Evolutionary conservation across 2,888 invertebrate species (phyloP).

Genomic region (Epirrhoe alternata): DNA sequence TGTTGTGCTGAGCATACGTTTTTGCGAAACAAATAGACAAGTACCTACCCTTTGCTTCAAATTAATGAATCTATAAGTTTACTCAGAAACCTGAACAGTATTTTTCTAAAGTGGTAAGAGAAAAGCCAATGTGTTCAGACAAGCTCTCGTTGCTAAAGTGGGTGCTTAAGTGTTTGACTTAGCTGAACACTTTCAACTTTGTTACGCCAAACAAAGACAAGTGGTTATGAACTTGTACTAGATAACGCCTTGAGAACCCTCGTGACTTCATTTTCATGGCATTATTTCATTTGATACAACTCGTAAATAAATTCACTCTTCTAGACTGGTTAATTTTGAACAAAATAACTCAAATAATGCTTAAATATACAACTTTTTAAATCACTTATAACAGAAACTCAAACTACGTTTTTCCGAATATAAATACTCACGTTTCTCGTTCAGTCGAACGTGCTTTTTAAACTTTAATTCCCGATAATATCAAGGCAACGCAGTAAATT

Average conservation of each 20-base stretch:
- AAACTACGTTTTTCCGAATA: neutral
- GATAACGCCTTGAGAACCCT: neutral
- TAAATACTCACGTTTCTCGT: neutral
- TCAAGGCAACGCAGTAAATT: too few relatives aligned
- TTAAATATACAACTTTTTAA: too few relatives aligned
- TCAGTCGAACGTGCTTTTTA: too few relatives aligned
- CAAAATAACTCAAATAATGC: too few relatives aligned
- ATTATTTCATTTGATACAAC: too few relatives aligned
- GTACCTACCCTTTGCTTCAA: neutral
- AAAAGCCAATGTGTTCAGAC: slow-evolving; percentile 23
- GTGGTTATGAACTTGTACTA: slow-evolving; percentile 5
- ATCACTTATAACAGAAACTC: too few relatives aligned
- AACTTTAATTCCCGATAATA: too few relatives aligned
- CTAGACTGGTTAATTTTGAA: too few relatives aligned
- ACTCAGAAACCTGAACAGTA: neutral
- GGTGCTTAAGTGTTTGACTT: slow-evolving; percentile 26
- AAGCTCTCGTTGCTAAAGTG: slow-evolving; percentile 25
- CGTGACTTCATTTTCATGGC: neutral
- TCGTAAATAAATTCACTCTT: too few relatives aligned
- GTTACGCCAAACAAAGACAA: slow-evolving; percentile 31
- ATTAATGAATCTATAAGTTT: neutral
- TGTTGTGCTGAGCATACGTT: too few relatives aligned
- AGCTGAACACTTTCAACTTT: slow-evolving; percentile 26
- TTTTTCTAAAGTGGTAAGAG: slow-evolving; percentile 22
- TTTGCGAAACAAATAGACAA: neutral